Conservation (phyloP, 2,888 invertebrate species). For the Venusia cambrica region DNA sequence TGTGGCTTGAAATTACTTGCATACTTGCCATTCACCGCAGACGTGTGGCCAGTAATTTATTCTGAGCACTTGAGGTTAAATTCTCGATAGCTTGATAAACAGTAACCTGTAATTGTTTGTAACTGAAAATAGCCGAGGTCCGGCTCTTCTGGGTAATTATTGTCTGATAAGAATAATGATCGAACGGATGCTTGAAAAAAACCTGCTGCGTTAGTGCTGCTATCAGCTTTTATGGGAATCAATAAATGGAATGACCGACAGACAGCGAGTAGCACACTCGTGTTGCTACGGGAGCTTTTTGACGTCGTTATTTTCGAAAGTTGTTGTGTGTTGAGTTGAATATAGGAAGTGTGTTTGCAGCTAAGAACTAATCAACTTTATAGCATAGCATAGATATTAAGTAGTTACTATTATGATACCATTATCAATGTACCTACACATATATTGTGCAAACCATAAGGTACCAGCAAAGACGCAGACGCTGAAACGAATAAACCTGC, state of each 20-base stretch:
- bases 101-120: constrained; percentile 33
- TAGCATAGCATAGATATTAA: too few relatives aligned
- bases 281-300: too few relatives aligned
- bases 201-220: constrained; percentile 20
- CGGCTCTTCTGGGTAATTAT: constrained; percentile 17
- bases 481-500: too few relatives aligned
- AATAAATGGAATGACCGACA: constrained; percentile 27
- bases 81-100: constrained; percentile 35
- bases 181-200: constrained; percentile 25
- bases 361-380: too few relatives aligned
- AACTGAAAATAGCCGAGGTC: constrained; percentile 26
- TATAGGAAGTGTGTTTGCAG: too few relatives aligned
- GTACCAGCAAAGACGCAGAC: too few relatives aligned
- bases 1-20: constrained; percentile 41
- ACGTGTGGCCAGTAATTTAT: constrained; percentile 36
- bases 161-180: constrained; percentile 21
- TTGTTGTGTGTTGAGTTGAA: too few relatives aligned
- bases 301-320: too few relatives aligned
- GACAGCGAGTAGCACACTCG: too few relatives aligned
- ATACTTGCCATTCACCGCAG: constrained; percentile 46
- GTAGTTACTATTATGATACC: too few relatives aligned
- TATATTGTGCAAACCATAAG: too few relatives aligned
- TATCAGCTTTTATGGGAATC: constrained; percentile 27
- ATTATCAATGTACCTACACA: too few relatives aligned
- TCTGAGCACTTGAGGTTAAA: constrained; percentile 35